Percentiles rank a stretch among this genome's conserved stretches.
Evolutionary conservation across 2,113 vertebrate species (phyloP).

Genomic region (Alaudala cheleensis): DNA sequence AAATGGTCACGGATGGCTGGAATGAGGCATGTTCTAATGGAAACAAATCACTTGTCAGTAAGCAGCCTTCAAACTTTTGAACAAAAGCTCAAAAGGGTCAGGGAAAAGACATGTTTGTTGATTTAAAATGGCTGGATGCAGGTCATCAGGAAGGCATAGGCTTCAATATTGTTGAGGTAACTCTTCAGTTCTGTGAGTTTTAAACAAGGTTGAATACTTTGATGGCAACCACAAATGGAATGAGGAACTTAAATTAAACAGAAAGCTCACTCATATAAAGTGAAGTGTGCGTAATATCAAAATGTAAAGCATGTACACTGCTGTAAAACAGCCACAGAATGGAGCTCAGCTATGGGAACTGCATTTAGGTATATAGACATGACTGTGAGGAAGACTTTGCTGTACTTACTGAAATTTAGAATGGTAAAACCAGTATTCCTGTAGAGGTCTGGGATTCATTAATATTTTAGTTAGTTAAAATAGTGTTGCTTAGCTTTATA

Average conservation of each 20-base stretch:
- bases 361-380: background rate
- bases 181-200: background rate
- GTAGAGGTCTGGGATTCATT: background rate
- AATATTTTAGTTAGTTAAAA: background rate
- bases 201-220: slow-evolving; percentile 5
- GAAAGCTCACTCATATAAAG: slow-evolving; percentile 2
- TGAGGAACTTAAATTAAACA: background rate
- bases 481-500: background rate
- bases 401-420: background rate
- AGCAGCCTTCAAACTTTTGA: slow-evolving; percentile 55
- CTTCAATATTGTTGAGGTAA: background rate
- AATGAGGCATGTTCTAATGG: slow-evolving; percentile 60
- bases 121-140: slow-evolving; percentile 26
- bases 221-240: background rate
- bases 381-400: background rate
- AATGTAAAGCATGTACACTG: background rate
- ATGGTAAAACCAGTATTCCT: background rate
- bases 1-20: slow-evolving; percentile 65
- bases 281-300: background rate
- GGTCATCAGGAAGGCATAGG: background rate
- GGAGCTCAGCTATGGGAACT: background rate
- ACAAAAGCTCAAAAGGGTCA: slow-evolving; percentile 58
- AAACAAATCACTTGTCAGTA: slow-evolving; percentile 73
- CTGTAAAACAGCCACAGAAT: background rate
- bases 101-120: slow-evolving; percentile 46